Base-by-base conservation (phyloP, 1,140 invertebrate genomes). In the Drosophila hydei region DNA sequence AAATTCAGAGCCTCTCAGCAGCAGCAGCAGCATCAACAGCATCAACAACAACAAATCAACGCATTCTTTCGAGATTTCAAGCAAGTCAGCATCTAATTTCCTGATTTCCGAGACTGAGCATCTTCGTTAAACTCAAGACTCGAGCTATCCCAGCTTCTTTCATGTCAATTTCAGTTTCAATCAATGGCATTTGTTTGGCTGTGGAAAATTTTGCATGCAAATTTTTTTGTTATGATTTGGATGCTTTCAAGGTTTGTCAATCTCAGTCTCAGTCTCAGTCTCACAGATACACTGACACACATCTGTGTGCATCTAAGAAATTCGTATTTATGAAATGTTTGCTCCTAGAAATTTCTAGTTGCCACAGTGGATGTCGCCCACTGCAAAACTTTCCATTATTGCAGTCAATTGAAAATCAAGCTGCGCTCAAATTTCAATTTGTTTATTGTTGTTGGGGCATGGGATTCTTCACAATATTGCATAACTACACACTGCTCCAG, bases 331-430 rank as follows among this genome's bases (percentile, higher is more conserved):
- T 56, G 3, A 38, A 43, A 65, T 27, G 42, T 36, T n/a, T 21
- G 54, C 72, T 75, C 5, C 30, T 36, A 40, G 72, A 75, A 72
- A 68, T 58, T 76, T 79, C 78, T 54, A 77, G 63, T 62, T 55
- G 33, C 51, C 30, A 45, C 16, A 1, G 25, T 14, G 52, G 16
- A 16, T 21, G 36, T 36, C 38, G 59, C 36, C n/a, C 40, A 61
- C 65, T 52, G 50, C 27, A 43, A 77, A 81, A 87, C 77, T 87
- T 87, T 85, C 80, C 81, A 71, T 55, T 69, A 64, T 74, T 74
- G 65, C 52, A 60, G 48, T 18, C 80, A 85, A 85, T 85, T 85
- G 70, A 77, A 45, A 48, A 48, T 36, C 61, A 52, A 61, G 63
- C 40, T 42, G 52, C 47, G 60, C 77, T 81, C 77, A 59, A 71